Base-by-base conservation (phyloP, 2,797 vertebrate genomes). In the Melanotaenia nigrans region DNA sequence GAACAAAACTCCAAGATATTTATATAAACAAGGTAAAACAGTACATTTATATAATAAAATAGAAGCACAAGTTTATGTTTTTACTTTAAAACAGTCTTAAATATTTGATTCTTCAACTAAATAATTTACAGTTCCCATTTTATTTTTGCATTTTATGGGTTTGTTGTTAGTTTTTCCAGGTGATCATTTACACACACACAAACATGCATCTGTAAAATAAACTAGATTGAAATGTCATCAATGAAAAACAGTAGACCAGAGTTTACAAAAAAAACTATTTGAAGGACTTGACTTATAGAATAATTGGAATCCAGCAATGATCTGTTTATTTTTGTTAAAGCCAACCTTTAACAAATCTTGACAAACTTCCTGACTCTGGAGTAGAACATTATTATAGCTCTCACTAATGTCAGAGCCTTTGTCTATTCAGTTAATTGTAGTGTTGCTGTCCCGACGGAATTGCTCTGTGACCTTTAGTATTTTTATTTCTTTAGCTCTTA, bases 341-440 rank as follows among this genome's bases (percentile, higher is more conserved):
- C 53, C 84, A 90, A 86, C 88, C 86, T 90, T 91, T 85, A 83
- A 84, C 73, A 85, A 85, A 87, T 83, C 86, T 80, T 78, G 55
- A 65, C 75, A 85, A 85, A 90, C 82, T 81, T 71, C 18, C 61
- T 67, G 69, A 84, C 78, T 56, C 45, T 60, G 75, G 78, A 87
- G 79, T 86, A 80, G 88, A 89, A 85, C 74, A 83, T 83, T 85
- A 84, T 87, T 90, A 86, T 81, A 84, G 85, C 75, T 82, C 83
- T 75, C 78, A 72, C 77, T 90, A 88, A 91, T 90, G 87, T 90
- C 86, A 83, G 60, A 71, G 84, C 86, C 86, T 89, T 89, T 89
- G 86, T 91, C 88, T 90, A 58, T 88, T 91, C 84, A 81, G 83
- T 91, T 92, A 90, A 92, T 92, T 92, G 92, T 91, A 82, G 88